These are phyloP conservation scores for Megalurothrips usitatus DNA, from an alignment of 2,888 invertebrate genomes.

Conservation along the genomic window DNA sequence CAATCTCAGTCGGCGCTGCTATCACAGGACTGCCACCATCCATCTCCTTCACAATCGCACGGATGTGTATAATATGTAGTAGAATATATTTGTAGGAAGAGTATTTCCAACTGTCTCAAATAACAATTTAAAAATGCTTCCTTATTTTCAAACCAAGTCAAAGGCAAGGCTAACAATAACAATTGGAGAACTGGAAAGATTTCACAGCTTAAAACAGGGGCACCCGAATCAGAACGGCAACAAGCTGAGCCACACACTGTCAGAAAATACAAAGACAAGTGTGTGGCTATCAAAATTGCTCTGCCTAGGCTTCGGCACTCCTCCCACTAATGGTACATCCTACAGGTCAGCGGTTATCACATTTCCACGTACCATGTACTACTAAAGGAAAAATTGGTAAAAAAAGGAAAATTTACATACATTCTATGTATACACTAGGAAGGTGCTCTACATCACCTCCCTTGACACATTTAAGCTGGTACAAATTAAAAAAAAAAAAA, in stretches of 20 bases:
- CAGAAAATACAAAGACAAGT: constrained; percentile 12
- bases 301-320: constrained; percentile 21
- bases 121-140: constrained; percentile 25
- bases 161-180: constrained; percentile 26
- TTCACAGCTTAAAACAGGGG: constrained; percentile 21
- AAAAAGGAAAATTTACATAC: constrained; percentile 21
- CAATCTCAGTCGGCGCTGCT: constrained; percentile 25
- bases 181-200: constrained; percentile 23
- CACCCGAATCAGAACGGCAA: constrained; percentile 23
- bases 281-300: neutral
- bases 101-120: constrained; percentile 20
- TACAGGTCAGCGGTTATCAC: constrained; percentile 26
- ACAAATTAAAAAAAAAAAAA: neutral
- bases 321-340: constrained; percentile 20
- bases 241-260: constrained; percentile 6
- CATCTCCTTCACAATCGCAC: constrained; percentile 20
- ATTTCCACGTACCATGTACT: constrained; percentile 26
- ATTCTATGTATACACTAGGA: constrained; percentile 15
- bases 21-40: constrained; percentile 25
- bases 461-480: constrained; percentile 20
- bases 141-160: constrained; percentile 18
- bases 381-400: constrained; percentile 1
- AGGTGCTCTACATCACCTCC: neutral
- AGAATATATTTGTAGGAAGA: constrained; percentile 25
- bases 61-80: constrained; percentile 23